phyloP scores from a whole-genome alignment of 2,888 invertebrate species.

The Boloria euphrosyne region DNA sequence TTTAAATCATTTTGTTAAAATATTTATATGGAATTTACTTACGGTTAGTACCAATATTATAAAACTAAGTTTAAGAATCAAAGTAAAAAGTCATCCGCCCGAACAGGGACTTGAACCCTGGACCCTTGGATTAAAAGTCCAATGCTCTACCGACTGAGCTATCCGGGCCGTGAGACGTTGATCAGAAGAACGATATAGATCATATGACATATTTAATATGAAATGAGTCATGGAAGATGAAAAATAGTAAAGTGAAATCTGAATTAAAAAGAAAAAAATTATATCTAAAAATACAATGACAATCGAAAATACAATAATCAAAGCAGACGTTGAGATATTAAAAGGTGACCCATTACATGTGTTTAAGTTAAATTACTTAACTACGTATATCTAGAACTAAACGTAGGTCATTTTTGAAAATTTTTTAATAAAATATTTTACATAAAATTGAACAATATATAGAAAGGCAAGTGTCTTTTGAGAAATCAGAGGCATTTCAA shows the following conservation, averaged over 20 bases:
- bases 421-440: too few species aligned
- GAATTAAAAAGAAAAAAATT: too few species aligned
- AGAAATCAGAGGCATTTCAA: not conserved
- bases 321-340: too few species aligned
- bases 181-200: not conserved
- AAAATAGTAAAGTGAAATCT: not conserved
- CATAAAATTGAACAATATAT: too few species aligned
- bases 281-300: too few species aligned
- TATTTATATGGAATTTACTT: not conserved
- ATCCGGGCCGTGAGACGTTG: conserved; percentile 63
- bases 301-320: too few species aligned
- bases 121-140: conserved; percentile 89
- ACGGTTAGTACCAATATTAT: not conserved
- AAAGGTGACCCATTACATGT: too few species aligned
- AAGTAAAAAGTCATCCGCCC: conserved; percentile 65
- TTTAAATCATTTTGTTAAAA: not conserved
- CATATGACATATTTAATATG: not conserved
- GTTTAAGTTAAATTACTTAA: too few species aligned
- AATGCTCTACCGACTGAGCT: conserved; percentile 83
- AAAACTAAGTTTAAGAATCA: not conserved
- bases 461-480: too few species aligned
- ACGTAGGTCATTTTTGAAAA: too few species aligned
- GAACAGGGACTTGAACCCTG: conserved; percentile 90
- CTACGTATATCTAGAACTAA: too few species aligned
- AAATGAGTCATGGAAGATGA: not conserved